Conservation (phyloP, 2,888 invertebrate species). For the Notocelia uddmanniana region DNA sequence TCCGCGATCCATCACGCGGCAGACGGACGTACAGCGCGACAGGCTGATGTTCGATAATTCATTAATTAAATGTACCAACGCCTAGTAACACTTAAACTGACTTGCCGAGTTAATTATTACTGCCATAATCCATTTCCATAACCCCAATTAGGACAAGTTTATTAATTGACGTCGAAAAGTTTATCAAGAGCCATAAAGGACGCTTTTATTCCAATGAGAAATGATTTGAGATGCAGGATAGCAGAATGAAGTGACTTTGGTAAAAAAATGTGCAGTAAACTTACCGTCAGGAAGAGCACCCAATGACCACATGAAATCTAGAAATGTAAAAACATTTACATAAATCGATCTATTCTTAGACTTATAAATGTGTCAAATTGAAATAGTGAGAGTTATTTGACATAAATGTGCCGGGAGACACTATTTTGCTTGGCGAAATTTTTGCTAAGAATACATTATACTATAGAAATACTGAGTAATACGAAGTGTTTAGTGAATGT, state of each 20-base stretch:
- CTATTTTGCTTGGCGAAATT: slow-evolving; percentile 85
- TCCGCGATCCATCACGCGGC: slow-evolving; percentile 77
- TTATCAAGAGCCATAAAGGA: slow-evolving; percentile 31
- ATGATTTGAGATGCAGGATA: slow-evolving; percentile 67
- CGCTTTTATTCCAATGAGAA: slow-evolving; percentile 46
- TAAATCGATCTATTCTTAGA: slow-evolving; percentile 84
- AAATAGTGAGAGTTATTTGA: slow-evolving; percentile 60
- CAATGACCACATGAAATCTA: slow-evolving; percentile 99
- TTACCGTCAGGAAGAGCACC: slow-evolving; percentile 99
- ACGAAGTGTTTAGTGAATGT: slow-evolving; percentile 64
- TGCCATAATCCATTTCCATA: slow-evolving; percentile 65
- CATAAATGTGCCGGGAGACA: slow-evolving; percentile 80
- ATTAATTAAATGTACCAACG: slow-evolving; percentile 68
- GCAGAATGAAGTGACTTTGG: slow-evolving; percentile 69
- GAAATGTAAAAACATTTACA: slow-evolving; percentile 88
- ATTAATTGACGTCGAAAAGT: slow-evolving; percentile 44
- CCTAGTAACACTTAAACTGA: slow-evolving; percentile 64
- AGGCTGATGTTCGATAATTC: slow-evolving; percentile 58
- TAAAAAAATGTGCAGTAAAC: slow-evolving; percentile 82
- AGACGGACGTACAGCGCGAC: slow-evolving; percentile 66
- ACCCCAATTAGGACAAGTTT: slow-evolving; percentile 61
- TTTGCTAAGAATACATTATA: slow-evolving; percentile 53
- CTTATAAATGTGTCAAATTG: slow-evolving; percentile 68
- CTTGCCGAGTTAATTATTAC: slow-evolving; percentile 66
- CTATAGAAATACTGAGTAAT: slow-evolving; percentile 66